A percentile compares a stretch with the other conserved stretches of the same genome.
These are phyloP conservation scores for Hydrotaea cyrtoneurina DNA, from an alignment of 2,888 invertebrate genomes.

Conservation along the genomic window DNA sequence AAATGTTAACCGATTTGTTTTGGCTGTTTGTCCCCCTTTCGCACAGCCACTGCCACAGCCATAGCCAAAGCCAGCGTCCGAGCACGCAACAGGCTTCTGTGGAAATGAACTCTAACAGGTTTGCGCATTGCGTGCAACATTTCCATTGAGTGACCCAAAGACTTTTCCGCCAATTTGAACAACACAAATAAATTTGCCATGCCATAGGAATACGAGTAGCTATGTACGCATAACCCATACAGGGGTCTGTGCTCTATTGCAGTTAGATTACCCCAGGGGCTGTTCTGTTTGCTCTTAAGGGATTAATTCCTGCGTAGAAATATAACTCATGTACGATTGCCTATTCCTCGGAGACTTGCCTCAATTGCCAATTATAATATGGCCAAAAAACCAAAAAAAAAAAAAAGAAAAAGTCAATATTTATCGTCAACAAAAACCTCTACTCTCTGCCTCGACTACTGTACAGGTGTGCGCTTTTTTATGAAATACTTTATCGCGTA, in stretches of 20 bases:
- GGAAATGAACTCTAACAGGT: conserved; percentile 61
- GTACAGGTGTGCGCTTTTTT: conserved; percentile 40
- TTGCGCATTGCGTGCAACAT: conserved; percentile 43
- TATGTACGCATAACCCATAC: conserved; percentile 14
- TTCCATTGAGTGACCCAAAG: conserved; percentile 46
- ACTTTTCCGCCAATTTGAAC: conserved; percentile 55
- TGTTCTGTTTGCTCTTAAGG: conserved; percentile 24
- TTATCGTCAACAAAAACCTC: conserved; percentile 26
- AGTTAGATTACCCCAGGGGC: too few relatives aligned
- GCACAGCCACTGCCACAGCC: neutral
- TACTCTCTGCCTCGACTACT: neutral
- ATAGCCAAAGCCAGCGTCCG: too few relatives aligned
- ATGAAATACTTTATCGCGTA: neutral
- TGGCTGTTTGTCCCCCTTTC: conserved; percentile 42
- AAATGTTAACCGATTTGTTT: conserved; percentile 63
- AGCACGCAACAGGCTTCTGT: neutral
- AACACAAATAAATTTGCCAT: conserved; percentile 43
- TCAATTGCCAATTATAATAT: conserved; percentile 63
- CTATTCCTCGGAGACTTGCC: conserved; percentile 45
- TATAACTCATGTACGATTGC: conserved; percentile 57
- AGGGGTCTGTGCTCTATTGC: neutral
- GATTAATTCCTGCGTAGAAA: conserved; percentile 53
- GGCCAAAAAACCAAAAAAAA: conserved; percentile 49
- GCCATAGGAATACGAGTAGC: neutral
- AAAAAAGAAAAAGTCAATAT: conserved; percentile 34